phyloP scores from a whole-genome alignment of 2,113 vertebrate species.

The Amblyopsis rosae region DNA sequence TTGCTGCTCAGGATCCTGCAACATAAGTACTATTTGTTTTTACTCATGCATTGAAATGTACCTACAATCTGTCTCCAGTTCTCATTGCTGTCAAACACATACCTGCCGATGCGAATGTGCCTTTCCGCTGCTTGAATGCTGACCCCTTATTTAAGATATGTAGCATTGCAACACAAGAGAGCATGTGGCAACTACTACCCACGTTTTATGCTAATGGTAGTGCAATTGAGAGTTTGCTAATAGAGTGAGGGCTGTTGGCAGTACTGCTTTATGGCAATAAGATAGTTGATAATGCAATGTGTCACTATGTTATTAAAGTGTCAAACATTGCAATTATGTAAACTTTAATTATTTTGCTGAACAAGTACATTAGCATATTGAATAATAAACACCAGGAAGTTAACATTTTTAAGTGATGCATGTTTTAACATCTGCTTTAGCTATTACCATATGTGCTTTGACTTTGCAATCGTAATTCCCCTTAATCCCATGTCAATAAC shows the following conservation, averaged over 20 bases:
- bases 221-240: not conserved
- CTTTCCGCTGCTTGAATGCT: not conserved
- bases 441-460: not conserved
- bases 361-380: not conserved
- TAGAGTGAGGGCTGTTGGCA: not conserved
- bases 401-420: not conserved
- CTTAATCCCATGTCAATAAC: not conserved
- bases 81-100: not conserved
- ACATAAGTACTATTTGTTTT: not conserved
- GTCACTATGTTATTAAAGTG: not conserved
- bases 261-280: not conserved
- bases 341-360: not conserved
- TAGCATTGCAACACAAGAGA: slow-evolving; percentile 5
- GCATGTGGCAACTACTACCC: slow-evolving; percentile 5
- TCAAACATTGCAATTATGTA: not conserved
- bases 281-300: not conserved
- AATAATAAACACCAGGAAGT: not conserved
- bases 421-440: not conserved
- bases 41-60: not conserved
- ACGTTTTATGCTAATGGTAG: not conserved
- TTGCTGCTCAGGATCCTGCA: slow-evolving; percentile 22
- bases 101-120: not conserved
- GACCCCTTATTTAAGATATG: slow-evolving; percentile 13
- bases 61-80: not conserved
- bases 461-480: slow-evolving; percentile 23